Base-by-base conservation (phyloP, 1,140 invertebrate species). In the Trichonephila inaurata region DNA sequence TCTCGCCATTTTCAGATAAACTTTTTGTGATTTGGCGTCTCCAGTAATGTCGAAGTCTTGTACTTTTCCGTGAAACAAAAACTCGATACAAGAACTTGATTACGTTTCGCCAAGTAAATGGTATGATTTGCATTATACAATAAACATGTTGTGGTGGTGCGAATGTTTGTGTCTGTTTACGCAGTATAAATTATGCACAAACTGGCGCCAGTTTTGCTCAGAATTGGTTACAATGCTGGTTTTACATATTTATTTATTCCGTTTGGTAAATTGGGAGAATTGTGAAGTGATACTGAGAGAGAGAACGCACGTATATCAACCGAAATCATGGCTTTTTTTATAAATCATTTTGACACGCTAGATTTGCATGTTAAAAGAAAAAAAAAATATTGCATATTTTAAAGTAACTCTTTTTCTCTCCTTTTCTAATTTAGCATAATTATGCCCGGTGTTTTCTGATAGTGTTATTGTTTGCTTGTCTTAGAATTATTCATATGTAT, bases 81-180 rank as follows among this genome's bases (percentile, higher is more conserved):
- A 64, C 62, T 18, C 28, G 24, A 72, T 33, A 72, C 69, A 72
- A 72, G 24, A 5, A 12, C 28, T 72, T 72, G 69, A 72, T 72
- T 72, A 72, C 69, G 14, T 28, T 28, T 72, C 28, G n/a, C 1
- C 69, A 72, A 72, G 28, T 72, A 72, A 72, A 33, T 72, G 69
- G 69, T 12, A 33, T 28, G 28, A 72, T 72, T 72, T 72, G 69
- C 69, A 24, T 72, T 28, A 72, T 24, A 3, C n/a, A 72, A 72
- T 18, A 6, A 51, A 18, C 69, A 16, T 72, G 69, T 72, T 3
- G 28, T 72, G 12, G 24, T 18, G 69, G 69, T 24, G 69, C 24
- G 69, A 72, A 72, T 72, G 69, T 72, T 72, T 72, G 69, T 72
- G 69, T 72, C 28, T 14, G 24, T 72, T 72, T 72, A 72, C 28